These are phyloP conservation scores for Sebastes vulpes DNA, from an alignment of 2,797 vertebrate genomes.

Conservation along the genomic window DNA sequence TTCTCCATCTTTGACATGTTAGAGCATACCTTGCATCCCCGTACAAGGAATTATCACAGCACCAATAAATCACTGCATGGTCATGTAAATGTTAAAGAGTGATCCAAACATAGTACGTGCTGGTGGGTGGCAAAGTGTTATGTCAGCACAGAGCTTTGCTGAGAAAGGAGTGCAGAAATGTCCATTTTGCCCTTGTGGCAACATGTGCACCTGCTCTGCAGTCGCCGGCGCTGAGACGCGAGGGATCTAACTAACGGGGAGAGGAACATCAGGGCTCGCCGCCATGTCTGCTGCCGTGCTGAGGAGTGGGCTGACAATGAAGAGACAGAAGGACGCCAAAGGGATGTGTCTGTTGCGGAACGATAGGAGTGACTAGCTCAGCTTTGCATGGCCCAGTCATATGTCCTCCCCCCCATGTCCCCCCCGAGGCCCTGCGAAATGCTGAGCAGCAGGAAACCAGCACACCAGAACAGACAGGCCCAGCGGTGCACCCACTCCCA, in stretches of 20 bases:
- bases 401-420: constrained; percentile 41
- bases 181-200: constrained; percentile 78
- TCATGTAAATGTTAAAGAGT: constrained; percentile 74
- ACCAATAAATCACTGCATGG: constrained; percentile 68
- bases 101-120: constrained; percentile 69
- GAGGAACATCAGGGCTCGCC: constrained; percentile 34
- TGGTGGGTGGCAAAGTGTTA: constrained; percentile 72
- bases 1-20: constrained; percentile 13
- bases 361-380: constrained; percentile 65
- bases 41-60: constrained; percentile 49
- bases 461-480: constrained; percentile 77
- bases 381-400: constrained; percentile 68
- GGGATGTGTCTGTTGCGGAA: constrained; percentile 65
- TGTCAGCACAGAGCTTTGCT: constrained; percentile 77
- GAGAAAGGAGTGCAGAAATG: constrained; percentile 70
- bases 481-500: constrained; percentile 59
- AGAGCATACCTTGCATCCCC: constrained; percentile 27
- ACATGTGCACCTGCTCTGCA: constrained; percentile 74
- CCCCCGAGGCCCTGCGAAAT: constrained; percentile 71
- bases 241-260: constrained; percentile 28
- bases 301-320: constrained; percentile 34
- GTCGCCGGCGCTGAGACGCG: constrained; percentile 29
- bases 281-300: constrained; percentile 38
- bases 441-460: constrained; percentile 82
- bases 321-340: constrained; percentile 63